phyloP scores from a whole-genome alignment of 1,140 invertebrate genomes.

The honey bee (Apis mellifera) region Amel_HAv3.1 CM009931.2:6385501-6386000 shows the following conservation, averaged over 20 bases:
- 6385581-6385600: constrained; percentile 16
- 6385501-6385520: neutral
- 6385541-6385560: neutral
- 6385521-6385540: constrained; percentile 7
- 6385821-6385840: constrained; percentile 4
- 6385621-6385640: neutral
- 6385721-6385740: neutral
- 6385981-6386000: constrained; percentile 59
- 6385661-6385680: neutral
- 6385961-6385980: constrained; percentile 69
- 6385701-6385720: neutral
- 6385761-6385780: constrained; percentile 2
- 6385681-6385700: neutral
- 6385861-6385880: neutral
- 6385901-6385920: constrained; percentile 5
- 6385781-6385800: neutral
- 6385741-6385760: neutral
- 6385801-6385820: constrained; percentile 1
- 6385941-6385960: constrained; percentile 61
- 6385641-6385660: neutral
- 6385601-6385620: neutral
- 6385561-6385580: constrained; percentile 2
- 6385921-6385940: constrained; percentile 20
- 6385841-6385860: constrained; percentile 5
- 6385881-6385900: neutral